A percentile compares a stretch with the other conserved stretches of the same genome.
phyloP scores from a whole-genome alignment of 2,113 vertebrate genomes.

The Antechinus stuartii region DNA sequence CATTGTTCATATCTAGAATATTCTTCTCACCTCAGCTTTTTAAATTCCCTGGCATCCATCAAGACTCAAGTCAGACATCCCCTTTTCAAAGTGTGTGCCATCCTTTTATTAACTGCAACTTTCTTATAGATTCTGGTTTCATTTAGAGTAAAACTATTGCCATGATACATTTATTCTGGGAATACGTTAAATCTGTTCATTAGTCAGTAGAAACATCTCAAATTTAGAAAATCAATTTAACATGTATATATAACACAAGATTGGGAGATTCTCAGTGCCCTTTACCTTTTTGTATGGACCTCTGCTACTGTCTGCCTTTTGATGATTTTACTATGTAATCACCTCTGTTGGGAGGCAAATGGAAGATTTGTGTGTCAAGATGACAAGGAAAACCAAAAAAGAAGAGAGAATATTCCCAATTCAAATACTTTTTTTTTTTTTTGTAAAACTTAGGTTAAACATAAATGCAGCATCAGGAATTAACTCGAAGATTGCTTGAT shows the following conservation, averaged over 20 bases:
- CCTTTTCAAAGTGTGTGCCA: not conserved
- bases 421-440: not conserved
- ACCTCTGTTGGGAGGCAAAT: too few relatives aligned
- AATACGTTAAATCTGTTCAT: not conserved
- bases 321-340: too few relatives aligned
- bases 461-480: not conserved
- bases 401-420: not conserved
- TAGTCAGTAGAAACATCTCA: not conserved
- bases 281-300: too few relatives aligned
- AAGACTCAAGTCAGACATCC: not conserved
- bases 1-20: not conserved
- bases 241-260: too few relatives aligned
- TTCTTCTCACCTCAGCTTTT: not conserved
- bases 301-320: too few relatives aligned
- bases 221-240: not conserved
- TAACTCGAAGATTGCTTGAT: not conserved
- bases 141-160: not conserved
- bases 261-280: too few relatives aligned
- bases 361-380: not conserved
- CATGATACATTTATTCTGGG: not conserved
- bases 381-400: not conserved
- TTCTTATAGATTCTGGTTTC: not conserved
- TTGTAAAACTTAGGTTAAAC: not conserved
- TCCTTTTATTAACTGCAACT: not conserved
- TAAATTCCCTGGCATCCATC: not conserved